These are phyloP conservation scores for Pteropus alecto DNA, from an alignment of 2,113 vertebrate species.

Conservation along the genomic window DNA sequence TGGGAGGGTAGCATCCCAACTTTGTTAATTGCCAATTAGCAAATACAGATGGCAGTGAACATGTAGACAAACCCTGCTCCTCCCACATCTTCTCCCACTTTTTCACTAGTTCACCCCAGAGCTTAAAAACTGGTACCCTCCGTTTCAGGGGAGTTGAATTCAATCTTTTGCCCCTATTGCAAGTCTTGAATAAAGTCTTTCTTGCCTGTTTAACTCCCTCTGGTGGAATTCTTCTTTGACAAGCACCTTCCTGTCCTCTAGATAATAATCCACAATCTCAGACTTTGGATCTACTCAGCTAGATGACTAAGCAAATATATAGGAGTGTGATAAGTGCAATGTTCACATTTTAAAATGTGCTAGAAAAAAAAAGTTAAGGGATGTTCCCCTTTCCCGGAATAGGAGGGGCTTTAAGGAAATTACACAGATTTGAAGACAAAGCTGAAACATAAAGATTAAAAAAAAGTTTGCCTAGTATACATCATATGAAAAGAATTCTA, in stretches of 20 bases:
- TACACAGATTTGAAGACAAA: background rate
- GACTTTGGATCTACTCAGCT: background rate
- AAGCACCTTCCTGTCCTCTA: background rate
- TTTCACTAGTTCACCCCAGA: background rate
- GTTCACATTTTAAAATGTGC: background rate
- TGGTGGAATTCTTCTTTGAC: background rate
- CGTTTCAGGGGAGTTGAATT: background rate
- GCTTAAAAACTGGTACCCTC: background rate
- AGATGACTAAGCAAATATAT: background rate
- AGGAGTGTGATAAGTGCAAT: background rate
- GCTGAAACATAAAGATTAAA: background rate
- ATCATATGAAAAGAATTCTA: background rate
- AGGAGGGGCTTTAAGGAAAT: background rate
- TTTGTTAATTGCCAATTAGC: background rate
- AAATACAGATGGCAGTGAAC: accelerated
- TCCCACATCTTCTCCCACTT: background rate
- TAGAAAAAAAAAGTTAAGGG: background rate
- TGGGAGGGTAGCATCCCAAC: background rate
- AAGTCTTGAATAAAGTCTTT: background rate
- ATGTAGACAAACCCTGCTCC: background rate
- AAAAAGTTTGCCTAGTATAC: background rate
- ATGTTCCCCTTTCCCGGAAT: background rate
- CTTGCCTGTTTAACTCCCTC: background rate
- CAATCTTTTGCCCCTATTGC: too few relatives aligned
- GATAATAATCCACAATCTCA: background rate